Conservation (phyloP, 2,888 invertebrate species). For the Stramonita haemastoma region DNA sequence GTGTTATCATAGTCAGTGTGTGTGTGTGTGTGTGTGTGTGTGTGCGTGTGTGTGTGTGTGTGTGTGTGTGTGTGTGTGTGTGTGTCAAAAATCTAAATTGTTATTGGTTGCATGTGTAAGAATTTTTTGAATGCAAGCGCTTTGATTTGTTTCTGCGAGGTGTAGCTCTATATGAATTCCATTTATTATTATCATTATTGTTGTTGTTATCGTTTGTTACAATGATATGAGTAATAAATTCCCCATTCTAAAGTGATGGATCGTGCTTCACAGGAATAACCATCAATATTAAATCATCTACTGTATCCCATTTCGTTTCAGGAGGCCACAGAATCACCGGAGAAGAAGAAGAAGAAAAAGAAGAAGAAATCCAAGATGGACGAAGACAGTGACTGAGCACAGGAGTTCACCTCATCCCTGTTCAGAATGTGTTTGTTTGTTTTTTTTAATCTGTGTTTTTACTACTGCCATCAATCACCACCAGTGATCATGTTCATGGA, state of each 20-base stretch:
- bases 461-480: background rate
- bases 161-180: no score
- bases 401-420: background rate
- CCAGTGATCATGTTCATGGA: conserved; percentile 7
- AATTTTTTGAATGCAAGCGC: no score
- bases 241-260: background rate
- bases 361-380: conserved; percentile 63
- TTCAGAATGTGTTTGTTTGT: background rate
- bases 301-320: conserved; percentile 41
- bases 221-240: background rate
- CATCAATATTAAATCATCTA: background rate
- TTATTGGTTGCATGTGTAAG: no score
- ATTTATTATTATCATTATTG: no score
- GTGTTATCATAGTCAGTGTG: no score
- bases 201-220: background rate
- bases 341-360: conserved; percentile 73
- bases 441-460: background rate
- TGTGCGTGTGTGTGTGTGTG: no score
- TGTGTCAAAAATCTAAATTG: no score
- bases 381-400: conserved; percentile 43
- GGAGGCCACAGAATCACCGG: conserved; percentile 58
- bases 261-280: background rate
- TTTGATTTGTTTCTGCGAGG: no score
- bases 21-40: no score
- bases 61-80: no score